A percentile compares a stretch with the other conserved stretches of the same genome.
phyloP scores from a whole-genome alignment of 2,888 invertebrate species.

The Chrysina gloriosa region DNA sequence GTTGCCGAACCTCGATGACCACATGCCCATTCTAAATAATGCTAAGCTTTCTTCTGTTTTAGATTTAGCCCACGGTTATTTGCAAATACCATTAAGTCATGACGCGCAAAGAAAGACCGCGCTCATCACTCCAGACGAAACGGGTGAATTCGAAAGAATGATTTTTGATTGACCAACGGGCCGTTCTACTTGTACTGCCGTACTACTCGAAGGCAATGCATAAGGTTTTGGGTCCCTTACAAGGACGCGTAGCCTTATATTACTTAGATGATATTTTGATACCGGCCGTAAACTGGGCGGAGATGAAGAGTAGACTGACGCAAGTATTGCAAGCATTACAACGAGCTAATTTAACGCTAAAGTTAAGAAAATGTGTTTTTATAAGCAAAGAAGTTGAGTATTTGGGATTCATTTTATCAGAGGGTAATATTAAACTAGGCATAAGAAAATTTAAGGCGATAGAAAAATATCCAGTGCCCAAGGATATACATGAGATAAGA shows the following conservation, averaged over 20 bases:
- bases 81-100: too few relatives aligned
- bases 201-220: too few relatives aligned
- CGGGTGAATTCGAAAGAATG: too few relatives aligned
- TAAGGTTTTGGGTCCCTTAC: background rate
- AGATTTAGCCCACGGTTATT: too few relatives aligned
- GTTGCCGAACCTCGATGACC: too few relatives aligned
- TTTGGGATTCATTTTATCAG: conserved; percentile 46
- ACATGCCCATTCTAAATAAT: too few relatives aligned
- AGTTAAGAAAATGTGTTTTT: conserved; percentile 51
- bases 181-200: too few relatives aligned
- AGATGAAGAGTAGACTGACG: background rate
- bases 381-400: conserved; percentile 48
- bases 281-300: background rate
- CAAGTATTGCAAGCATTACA: conserved; percentile 42
- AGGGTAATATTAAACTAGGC: conserved; percentile 31
- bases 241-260: background rate
- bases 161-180: too few relatives aligned
- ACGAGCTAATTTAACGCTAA: conserved; percentile 43
- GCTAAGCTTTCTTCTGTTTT: too few relatives aligned
- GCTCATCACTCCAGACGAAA: too few relatives aligned
- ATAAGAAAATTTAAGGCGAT: conserved; percentile 46
- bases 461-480: conserved; percentile 43
- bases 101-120: too few relatives aligned
- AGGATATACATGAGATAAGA: conserved; percentile 43
- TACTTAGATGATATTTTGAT: conserved; percentile 22